Evolutionary conservation across 2,113 vertebrate species (phyloP), one percentile per base, ranked within the genome.

Genomic region (Nesogale talazaci): DNA sequence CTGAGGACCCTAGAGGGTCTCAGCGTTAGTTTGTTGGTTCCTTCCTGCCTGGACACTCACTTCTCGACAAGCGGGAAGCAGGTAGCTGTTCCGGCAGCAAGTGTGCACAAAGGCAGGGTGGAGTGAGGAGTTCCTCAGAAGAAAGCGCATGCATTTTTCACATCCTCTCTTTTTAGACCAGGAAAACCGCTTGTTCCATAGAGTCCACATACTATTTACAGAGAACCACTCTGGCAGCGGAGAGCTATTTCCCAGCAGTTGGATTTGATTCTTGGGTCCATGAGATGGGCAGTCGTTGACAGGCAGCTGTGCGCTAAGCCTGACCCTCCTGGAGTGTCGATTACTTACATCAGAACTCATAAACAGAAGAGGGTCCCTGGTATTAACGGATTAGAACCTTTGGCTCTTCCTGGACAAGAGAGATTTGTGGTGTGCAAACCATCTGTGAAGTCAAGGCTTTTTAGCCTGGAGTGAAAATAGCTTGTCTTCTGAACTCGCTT

Each of bases 371-470:
- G 19, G n/a, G 34, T 70, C 31, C 65, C 77, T 61, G 19, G 27
- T 63, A 85, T 36, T 83, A 84, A 83, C 86, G 86, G 34, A 70
- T 40, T 59, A 88, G 61, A 59, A 52, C 46, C 34, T 46, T 90
- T 67, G 56, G 69, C 65, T 93, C 76, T 96, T 90, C 93, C n/a
- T 90, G 63, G 59, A 75, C 40, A 82, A 67, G 76, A 90, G 79
- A 69, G 83, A 57, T 79, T 89, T 83, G 72, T 88, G 63, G 88
- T 63, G 46, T 52, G 46, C 85, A 90, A 94, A 83, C 61, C 83
- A 92, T 92, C 78, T 83, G 72, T 59, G 63, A 91, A 79, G 69
- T 89, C 67, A 67, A 89, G 63, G 34, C 65, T 89, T 69, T 85
- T 84, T 74, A 80, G 69, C 52, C 31, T 46, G 75, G 86, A 91